phyloP scores from a whole-genome alignment of 2,888 invertebrate genomes.

The Pterostichus madidus region DNA sequence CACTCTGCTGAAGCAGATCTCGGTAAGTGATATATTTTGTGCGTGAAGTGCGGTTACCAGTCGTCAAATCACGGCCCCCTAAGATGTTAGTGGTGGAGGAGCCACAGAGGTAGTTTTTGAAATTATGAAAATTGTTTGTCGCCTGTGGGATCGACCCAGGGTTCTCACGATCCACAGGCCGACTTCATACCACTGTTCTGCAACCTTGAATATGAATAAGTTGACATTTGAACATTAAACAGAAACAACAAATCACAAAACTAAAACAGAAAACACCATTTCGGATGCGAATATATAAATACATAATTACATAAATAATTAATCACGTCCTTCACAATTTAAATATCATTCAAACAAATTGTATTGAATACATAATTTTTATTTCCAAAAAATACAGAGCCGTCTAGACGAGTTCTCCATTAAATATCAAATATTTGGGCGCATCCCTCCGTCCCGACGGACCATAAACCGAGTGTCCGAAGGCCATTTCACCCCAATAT shows the following conservation, averaged over 20 bases:
- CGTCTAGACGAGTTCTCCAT: constrained; percentile 59
- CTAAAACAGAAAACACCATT: not conserved
- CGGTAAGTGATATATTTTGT: no score
- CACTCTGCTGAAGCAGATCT: no score
- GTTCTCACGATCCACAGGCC: no score
- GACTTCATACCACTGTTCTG: no score
- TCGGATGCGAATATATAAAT: not conserved
- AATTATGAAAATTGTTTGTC: no score
- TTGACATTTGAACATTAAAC: not conserved
- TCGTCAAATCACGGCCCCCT: no score
- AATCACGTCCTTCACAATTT: not conserved
- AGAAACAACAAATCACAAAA: not conserved
- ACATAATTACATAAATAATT: not conserved
- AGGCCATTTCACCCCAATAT: constrained; percentile 65
- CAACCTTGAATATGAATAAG: no score
- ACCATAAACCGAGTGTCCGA: constrained; percentile 65
- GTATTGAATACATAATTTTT: constrained; percentile 34
- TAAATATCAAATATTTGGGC: constrained; percentile 69
- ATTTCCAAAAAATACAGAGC: constrained; percentile 33
- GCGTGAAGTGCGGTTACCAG: no score
- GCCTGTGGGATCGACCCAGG: no score
- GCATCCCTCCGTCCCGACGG: constrained; percentile 65
- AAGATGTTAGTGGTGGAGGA: no score
- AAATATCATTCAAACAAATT: not conserved
- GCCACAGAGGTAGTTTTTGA: no score